These are phyloP conservation scores for Reticulitermes speratus DNA, from an alignment of 1,140 invertebrate genomes.

Conservation along the genomic window DNA sequence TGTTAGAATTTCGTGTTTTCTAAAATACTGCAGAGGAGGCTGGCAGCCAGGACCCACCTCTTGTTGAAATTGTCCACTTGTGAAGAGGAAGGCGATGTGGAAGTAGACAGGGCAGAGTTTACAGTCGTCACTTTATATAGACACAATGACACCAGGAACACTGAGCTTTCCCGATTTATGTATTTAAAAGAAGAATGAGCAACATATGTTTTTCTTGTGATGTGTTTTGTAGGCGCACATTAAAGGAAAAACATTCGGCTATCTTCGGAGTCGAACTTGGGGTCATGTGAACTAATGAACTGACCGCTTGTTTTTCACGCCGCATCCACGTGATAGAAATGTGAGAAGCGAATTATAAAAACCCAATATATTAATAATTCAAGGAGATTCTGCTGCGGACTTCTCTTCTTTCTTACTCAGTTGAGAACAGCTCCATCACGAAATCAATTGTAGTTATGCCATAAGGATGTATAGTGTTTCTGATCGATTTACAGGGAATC, in stretches of 20 bases:
- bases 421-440: background rate
- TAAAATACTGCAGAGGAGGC: no score
- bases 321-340: background rate
- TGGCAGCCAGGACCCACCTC: background rate
- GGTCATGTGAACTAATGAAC: constrained; percentile 18
- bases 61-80: background rate
- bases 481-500: background rate
- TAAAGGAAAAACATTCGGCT: constrained; percentile 7
- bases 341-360: background rate
- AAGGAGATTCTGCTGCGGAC: background rate
- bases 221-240: constrained; percentile 10
- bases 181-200: background rate
- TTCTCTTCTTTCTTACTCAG: background rate
- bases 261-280: constrained; percentile 3
- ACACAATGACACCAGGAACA: background rate
- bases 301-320: background rate
- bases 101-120: background rate
- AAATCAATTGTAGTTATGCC: background rate
- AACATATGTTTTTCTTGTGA: constrained; percentile 19
- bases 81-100: background rate
- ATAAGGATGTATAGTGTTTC: background rate
- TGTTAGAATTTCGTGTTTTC: no score
- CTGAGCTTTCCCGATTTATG: background rate
- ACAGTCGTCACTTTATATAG: background rate
- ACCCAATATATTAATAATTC: background rate